phyloP scores from a whole-genome alignment of 2,113 vertebrate genomes.

The Platysternon megacephalum region DNA sequence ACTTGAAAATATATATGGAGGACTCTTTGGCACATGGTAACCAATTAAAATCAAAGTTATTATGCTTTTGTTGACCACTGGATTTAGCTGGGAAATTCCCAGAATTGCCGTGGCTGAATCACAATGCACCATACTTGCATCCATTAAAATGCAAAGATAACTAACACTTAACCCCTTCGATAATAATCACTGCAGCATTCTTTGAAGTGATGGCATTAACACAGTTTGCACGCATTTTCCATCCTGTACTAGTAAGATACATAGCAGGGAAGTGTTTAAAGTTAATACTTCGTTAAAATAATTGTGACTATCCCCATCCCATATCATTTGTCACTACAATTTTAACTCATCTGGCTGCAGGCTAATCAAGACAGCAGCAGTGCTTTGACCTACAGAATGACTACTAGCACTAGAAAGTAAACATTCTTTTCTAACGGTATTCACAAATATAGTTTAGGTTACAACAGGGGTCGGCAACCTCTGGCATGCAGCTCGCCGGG shows the following conservation, averaged over 20 bases:
- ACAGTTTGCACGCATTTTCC: background rate
- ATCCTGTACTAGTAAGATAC: background rate
- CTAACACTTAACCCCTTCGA: background rate
- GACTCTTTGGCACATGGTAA: background rate
- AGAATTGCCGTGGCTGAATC: background rate
- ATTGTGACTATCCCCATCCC: slow-evolving; percentile 25
- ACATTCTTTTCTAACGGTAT: background rate
- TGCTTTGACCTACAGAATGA: slow-evolving; percentile 12
- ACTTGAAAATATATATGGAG: background rate
- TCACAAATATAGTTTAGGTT: background rate
- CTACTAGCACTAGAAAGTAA: background rate
- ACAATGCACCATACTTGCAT: background rate
- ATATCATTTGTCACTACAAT: slow-evolving; percentile 31
- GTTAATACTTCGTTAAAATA: slow-evolving; percentile 60
- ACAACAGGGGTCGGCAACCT: no score
- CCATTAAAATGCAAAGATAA: background rate
- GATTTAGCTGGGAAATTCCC: background rate
- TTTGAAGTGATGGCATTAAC: background rate
- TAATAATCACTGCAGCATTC: background rate
- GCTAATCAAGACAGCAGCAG: slow-evolving; percentile 11
- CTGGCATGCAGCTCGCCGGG: no score
- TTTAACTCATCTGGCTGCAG: slow-evolving; percentile 17
- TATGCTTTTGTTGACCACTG: background rate
- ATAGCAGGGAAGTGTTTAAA: background rate
- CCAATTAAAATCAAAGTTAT: background rate